phyloP scores from a whole-genome alignment of 2,797 vertebrate species.

The Clarias fuscus region DNA sequence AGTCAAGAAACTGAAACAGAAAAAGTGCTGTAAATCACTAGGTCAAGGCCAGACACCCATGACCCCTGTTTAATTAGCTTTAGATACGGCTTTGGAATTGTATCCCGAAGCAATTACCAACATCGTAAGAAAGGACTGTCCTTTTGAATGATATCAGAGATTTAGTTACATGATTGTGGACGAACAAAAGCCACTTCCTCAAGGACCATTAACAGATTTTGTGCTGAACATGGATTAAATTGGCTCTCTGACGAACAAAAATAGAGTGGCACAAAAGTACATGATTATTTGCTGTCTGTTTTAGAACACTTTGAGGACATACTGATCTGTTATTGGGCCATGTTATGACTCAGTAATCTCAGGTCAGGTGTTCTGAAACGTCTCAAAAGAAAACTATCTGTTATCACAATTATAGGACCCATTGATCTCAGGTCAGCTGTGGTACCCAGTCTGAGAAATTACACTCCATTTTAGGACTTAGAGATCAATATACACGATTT shows the following conservation, averaged over 20 bases:
- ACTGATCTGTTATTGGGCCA: neutral
- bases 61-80: conserved; percentile 3
- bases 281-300: neutral
- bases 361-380: neutral
- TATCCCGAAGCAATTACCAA: neutral
- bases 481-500: neutral
- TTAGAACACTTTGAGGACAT: neutral
- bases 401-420: neutral
- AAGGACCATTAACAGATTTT: neutral
- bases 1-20: neutral
- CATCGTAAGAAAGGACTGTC: neutral
- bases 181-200: neutral
- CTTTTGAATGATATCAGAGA: neutral
- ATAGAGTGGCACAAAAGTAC: neutral
- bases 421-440: neutral
- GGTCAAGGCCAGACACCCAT: neutral
- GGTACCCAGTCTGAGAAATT: neutral
- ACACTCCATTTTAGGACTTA: neutral
- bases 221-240: neutral
- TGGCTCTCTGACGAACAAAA: conserved; percentile 7
- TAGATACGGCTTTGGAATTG: neutral
- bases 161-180: neutral
- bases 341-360: neutral
- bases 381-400: neutral
- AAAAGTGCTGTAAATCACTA: neutral